phyloP scores from a whole-genome alignment of 2,797 vertebrate genomes.

The Bradypus variegatus region DNA sequence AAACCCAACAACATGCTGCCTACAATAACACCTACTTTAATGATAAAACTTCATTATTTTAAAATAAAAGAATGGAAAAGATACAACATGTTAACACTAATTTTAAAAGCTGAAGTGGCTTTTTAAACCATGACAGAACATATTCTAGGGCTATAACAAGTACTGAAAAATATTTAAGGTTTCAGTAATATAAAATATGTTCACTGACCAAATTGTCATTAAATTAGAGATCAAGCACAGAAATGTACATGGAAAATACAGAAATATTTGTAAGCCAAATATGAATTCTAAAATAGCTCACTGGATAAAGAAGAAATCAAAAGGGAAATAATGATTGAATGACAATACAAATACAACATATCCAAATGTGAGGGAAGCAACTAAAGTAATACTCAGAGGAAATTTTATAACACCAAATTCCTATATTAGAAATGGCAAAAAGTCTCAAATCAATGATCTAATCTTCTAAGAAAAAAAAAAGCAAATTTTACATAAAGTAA shows the following conservation, averaged over 20 bases:
- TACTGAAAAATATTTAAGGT: neutral
- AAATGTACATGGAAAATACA: neutral
- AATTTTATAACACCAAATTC: neutral
- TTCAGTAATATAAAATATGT: neutral
- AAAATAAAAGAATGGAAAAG: neutral
- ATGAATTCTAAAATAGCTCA: neutral
- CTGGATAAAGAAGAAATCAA: neutral
- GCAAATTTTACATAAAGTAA: neutral
- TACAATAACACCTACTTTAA: neutral
- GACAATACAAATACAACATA: neutral
- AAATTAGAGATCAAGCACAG: neutral
- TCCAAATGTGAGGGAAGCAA: neutral
- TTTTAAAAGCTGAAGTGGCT: neutral
- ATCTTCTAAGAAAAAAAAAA: neutral
- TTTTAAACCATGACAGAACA: neutral
- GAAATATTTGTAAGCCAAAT: neutral
- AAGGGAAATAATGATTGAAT: neutral
- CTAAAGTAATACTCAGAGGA: neutral
- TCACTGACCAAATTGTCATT: neutral
- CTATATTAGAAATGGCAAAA: neutral
- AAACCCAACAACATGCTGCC: neutral
- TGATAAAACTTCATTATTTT: neutral
- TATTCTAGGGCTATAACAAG: neutral
- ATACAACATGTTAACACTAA: neutral
- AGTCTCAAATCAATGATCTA: neutral